Conservation (phyloP, 2,888 invertebrate species). For the Osmoderma eremita region DNA sequence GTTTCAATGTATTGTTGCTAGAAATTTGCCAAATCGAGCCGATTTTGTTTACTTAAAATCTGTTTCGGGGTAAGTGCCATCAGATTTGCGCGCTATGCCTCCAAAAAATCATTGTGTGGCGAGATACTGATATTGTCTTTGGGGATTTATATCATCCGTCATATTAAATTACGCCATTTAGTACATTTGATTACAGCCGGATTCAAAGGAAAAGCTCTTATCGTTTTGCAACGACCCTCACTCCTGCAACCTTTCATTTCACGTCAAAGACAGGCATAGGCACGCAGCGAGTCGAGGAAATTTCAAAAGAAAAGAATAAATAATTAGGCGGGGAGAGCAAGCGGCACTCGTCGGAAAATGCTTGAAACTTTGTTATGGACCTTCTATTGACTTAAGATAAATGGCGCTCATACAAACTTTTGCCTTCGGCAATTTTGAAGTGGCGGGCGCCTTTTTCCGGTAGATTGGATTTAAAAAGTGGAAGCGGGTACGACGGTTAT, state of each 20-base stretch:
- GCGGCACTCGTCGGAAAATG: neutral
- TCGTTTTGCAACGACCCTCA: too few species aligned
- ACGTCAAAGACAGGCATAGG: too few species aligned
- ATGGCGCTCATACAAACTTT: constrained; percentile 13
- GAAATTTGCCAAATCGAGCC: too few species aligned
- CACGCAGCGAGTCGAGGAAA: neutral
- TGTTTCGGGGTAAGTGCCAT: too few species aligned
- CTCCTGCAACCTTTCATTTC: too few species aligned
- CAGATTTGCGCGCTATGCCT: neutral
- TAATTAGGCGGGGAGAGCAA: constrained; percentile 25
- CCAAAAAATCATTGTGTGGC: neutral
- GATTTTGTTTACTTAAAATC: too few species aligned
- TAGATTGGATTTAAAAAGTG: constrained; percentile 21
- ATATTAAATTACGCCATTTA: too few species aligned
- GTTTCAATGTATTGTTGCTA: too few species aligned
- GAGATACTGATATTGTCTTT: too few species aligned
- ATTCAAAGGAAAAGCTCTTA: too few species aligned
- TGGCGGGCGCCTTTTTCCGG: constrained; percentile 2
- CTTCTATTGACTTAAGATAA: constrained; percentile 28
- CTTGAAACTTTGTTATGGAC: constrained; percentile 34
- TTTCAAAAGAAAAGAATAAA: constrained; percentile 29
- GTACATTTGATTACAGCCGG: too few species aligned
- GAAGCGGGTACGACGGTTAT: constrained; percentile 5
- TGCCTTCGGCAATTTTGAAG: constrained; percentile 7
- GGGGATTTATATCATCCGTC: too few species aligned